Evolutionary conservation across 35 echinoderm and acorn worm genomes (phyloP), one percentile per base, ranked within the genome.

Genomic region (Nesometra sesokonis): DNA sequence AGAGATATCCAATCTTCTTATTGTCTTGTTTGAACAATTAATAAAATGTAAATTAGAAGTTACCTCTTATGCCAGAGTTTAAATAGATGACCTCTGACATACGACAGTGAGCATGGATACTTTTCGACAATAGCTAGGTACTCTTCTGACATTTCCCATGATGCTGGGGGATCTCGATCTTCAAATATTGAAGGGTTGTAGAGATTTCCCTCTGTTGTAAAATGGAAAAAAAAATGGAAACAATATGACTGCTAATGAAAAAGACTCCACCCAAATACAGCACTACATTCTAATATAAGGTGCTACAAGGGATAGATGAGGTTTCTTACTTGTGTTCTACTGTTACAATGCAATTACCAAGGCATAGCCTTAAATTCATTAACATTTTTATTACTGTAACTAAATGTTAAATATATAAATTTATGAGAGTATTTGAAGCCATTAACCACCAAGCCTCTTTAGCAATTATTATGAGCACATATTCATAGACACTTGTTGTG

Each of bases 131-230:
- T 81, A 29, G 90, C 47, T 13, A 99, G 32, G 39, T 99, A 99
- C 36, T 99, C 92, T 15, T 89, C 80, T 1, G 92, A 40, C 29
- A 89, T 86, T 31, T 90, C 90, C 94, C 94, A 97, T 36, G 81
- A 34, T 1, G 90, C 86, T 0, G 81, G 77, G 19, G 96, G 96
- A 30, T 94, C 77, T 32, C 35, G 87, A 17, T 93, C 96, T 80
- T 94, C 88, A 92, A 99, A 99, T 40, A 99, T 46, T 52, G 88
- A 86, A 35, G 96, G 96, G 57, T 99, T 99, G 86, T 92, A 88
- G 52, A 99, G 90, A 78, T 99, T 99, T 35, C 96, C 96, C 88
- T 94, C 96, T 88, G 93, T 15, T 40, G 35, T 17, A 89, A 78
- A 79, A 32, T 82, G 32, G 29, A 31, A 80, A 85, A 17, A 9